Evolutionary conservation across 2,888 invertebrate genomes (phyloP).

Genomic region (Bhutanitis thaidina): DNA sequence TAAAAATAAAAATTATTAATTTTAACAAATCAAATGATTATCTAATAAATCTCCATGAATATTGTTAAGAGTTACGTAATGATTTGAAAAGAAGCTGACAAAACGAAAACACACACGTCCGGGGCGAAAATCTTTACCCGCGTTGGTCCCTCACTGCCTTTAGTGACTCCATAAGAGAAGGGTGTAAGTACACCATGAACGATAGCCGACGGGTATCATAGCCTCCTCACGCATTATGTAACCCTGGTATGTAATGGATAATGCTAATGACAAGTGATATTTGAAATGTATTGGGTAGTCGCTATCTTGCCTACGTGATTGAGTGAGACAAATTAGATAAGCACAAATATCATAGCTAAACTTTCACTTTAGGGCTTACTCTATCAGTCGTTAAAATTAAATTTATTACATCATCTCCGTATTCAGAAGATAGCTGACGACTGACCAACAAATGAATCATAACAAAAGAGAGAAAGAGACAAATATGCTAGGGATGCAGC

Average conservation of each 20-base stretch:
- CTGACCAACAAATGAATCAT: no score
- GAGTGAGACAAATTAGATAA: constrained; percentile 71
- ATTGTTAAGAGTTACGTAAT: no score
- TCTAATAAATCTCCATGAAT: no score
- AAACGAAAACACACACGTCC: background rate
- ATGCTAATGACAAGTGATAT: constrained; percentile 72
- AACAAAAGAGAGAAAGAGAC: no score
- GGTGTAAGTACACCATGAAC: constrained; percentile 37
- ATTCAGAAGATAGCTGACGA: no score
- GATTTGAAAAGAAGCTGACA: background rate
- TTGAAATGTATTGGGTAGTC: constrained; percentile 64
- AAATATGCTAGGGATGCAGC: no score
- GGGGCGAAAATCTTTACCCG: constrained; percentile 5
- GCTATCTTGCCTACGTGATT: constrained; percentile 50
- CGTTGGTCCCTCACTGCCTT: constrained; percentile 20
- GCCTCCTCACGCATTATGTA: constrained; percentile 56
- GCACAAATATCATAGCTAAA: constrained; percentile 47
- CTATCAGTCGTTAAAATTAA: constrained; percentile 3
- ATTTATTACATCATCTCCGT: no score
- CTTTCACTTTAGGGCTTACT: constrained; percentile 66
- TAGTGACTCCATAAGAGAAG: constrained; percentile 22
- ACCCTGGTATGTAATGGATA: constrained; percentile 66
- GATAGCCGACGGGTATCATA: constrained; percentile 56
- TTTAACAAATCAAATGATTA: no score
- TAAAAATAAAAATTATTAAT: no score